These are phyloP conservation scores for Conus canariensis DNA, from an alignment of 2,888 invertebrate species.

Conservation along the genomic window DNA sequence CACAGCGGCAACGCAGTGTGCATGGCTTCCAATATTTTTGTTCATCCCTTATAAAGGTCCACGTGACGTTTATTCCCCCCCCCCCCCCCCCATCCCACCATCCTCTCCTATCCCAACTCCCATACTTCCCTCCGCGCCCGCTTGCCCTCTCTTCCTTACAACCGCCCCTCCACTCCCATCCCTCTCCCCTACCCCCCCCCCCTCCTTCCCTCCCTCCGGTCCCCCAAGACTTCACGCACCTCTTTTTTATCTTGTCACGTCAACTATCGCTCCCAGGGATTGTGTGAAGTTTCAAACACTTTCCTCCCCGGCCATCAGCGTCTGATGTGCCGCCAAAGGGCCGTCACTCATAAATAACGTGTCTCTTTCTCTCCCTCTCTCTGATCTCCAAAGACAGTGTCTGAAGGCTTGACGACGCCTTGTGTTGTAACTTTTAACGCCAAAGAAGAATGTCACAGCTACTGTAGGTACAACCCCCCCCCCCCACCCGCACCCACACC, in stretches of 20 bases:
- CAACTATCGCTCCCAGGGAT: constrained; percentile 3
- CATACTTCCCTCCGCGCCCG: neutral
- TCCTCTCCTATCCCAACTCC: neutral
- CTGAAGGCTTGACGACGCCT: neutral
- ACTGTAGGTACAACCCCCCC: too few species aligned
- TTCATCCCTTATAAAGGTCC: neutral
- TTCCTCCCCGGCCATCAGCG: neutral
- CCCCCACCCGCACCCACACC: too few species aligned
- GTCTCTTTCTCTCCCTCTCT: neutral
- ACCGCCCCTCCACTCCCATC: neutral
- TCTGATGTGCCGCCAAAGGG: neutral
- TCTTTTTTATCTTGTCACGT: neutral
- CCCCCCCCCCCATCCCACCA: neutral
- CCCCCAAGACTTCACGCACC: neutral
- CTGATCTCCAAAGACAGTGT: neutral
- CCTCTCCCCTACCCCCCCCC: neutral
- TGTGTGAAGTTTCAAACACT: neutral
- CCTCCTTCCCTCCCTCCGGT: too few species aligned
- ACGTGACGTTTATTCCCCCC: neutral
- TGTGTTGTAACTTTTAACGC: too few species aligned
- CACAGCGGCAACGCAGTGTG: too few species aligned
- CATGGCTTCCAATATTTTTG: neutral
- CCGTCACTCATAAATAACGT: neutral
- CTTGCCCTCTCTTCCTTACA: neutral
- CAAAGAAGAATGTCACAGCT: neutral